Evolutionary conservation across 2,888 invertebrate species (phyloP).

Genomic region (Imbricaverruca yamaguchii): DNA sequence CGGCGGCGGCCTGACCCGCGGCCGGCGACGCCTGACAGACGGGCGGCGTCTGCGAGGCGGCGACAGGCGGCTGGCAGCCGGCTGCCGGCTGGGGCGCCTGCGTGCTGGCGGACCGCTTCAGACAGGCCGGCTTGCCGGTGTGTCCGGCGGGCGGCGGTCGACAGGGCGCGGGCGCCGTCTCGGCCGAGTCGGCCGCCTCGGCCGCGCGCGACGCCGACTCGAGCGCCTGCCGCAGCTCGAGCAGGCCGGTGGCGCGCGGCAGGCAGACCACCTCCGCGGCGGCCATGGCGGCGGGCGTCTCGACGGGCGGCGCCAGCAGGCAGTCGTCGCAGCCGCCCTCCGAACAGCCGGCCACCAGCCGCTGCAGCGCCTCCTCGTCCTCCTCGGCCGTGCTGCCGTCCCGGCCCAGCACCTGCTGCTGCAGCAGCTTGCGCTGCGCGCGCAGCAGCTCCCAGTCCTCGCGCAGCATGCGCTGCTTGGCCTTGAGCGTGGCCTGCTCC

Average conservation of each 20-base stretch:
- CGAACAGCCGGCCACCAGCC: conserved; percentile 13
- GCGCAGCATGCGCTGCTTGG: conserved; percentile 45
- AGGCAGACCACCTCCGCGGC: background rate
- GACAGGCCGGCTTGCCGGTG: background rate
- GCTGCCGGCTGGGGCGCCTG: background rate
- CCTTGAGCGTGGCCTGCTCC: conserved; percentile 44
- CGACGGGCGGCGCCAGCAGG: background rate
- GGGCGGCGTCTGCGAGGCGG: no score
- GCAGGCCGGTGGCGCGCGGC: conserved; percentile 12
- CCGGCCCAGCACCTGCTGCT: conserved; percentile 28
- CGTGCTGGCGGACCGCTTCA: background rate
- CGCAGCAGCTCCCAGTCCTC: conserved; percentile 48
- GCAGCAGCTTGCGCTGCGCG: conserved; percentile 41
- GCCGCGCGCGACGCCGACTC: conserved; percentile 1
- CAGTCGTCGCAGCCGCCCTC: conserved; percentile 12
- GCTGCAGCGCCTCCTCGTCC: conserved; percentile 14
- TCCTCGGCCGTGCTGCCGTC: background rate
- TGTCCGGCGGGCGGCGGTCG: background rate
- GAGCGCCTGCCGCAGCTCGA: conserved; percentile 13
- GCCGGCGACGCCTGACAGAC: no score
- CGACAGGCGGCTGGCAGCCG: no score
- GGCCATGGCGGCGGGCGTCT: background rate
- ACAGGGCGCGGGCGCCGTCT: background rate
- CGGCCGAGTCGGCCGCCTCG: background rate
- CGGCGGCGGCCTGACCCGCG: no score